phyloP scores from a whole-genome alignment of 2,113 vertebrate species.

The Oxygymnocypris stewartii region DNA sequence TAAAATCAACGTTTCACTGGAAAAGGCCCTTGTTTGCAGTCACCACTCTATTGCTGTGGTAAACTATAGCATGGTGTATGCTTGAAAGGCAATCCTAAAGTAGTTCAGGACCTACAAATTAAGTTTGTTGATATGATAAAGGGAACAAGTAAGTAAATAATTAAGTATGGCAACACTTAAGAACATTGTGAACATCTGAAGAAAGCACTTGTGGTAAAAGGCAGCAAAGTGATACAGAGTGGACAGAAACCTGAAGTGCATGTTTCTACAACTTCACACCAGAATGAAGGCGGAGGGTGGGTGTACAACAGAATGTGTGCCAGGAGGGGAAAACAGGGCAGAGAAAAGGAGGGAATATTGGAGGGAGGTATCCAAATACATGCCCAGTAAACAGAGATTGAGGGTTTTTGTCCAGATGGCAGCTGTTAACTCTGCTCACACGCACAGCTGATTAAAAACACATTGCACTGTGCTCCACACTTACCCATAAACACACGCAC shows the following conservation, averaged over 20 bases:
- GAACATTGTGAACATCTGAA: background rate
- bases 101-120: background rate
- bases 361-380: conserved; percentile 58
- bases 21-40: too few species aligned
- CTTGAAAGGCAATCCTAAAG: background rate
- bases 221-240: conserved; percentile 23
- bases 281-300: conserved; percentile 63
- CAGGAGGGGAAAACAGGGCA: conserved; percentile 49
- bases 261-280: conserved; percentile 62
- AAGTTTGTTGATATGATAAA: background rate
- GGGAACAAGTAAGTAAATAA: background rate
- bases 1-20: background rate
- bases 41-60: too few species aligned
- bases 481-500: conserved; percentile 54
- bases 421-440: conserved; percentile 79
- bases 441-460: conserved; percentile 81
- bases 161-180: background rate
- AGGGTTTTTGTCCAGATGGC: conserved; percentile 78
- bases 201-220: conserved; percentile 29
- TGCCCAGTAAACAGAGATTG: conserved; percentile 72
- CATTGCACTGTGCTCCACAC: conserved; percentile 70
- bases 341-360: conserved; percentile 34
- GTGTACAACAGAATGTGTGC: conserved; percentile 44
- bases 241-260: conserved; percentile 57
- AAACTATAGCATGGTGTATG: too few species aligned